phyloP scores from a whole-genome alignment of 2,113 vertebrate genomes.

The Copsychus sechellarum region DNA sequence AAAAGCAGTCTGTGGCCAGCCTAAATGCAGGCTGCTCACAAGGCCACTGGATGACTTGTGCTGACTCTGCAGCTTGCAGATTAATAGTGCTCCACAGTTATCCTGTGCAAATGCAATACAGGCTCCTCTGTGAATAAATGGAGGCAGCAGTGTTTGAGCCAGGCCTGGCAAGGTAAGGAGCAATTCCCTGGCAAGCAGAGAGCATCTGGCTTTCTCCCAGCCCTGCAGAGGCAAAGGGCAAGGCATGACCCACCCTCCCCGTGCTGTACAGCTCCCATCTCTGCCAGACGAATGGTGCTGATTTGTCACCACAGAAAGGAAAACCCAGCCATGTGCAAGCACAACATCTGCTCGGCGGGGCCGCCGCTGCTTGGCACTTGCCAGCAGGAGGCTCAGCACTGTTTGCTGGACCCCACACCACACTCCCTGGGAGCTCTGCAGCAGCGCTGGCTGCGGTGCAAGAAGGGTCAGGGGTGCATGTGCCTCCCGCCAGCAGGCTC shows the following conservation, averaged over 20 bases:
- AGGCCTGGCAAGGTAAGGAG: neutral
- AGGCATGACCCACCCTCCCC: neutral
- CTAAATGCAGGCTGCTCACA: neutral
- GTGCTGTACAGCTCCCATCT: neutral
- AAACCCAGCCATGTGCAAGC: constrained; percentile 43
- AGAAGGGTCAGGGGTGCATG: neutral
- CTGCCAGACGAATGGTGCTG: constrained; percentile 11
- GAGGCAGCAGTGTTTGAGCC: neutral
- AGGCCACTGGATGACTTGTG: neutral
- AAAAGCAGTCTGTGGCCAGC: neutral
- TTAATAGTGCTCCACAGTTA: neutral
- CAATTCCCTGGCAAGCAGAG: neutral
- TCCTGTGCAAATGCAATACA: neutral
- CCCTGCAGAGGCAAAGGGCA: neutral
- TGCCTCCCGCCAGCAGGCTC: neutral
- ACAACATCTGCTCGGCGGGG: neutral
- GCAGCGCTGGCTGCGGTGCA: neutral
- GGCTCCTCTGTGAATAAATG: neutral
- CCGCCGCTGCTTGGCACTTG: neutral
- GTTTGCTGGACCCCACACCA: neutral
- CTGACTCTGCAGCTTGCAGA: neutral
- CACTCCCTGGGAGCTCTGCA: neutral
- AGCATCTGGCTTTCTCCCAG: neutral
- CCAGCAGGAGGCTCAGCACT: neutral
- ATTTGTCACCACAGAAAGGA: constrained; percentile 10